Evolutionary conservation across 1,140 invertebrate genomes (phyloP), one percentile per base, ranked within the genome.

Genomic region (Cotesia glomerata): DNA sequence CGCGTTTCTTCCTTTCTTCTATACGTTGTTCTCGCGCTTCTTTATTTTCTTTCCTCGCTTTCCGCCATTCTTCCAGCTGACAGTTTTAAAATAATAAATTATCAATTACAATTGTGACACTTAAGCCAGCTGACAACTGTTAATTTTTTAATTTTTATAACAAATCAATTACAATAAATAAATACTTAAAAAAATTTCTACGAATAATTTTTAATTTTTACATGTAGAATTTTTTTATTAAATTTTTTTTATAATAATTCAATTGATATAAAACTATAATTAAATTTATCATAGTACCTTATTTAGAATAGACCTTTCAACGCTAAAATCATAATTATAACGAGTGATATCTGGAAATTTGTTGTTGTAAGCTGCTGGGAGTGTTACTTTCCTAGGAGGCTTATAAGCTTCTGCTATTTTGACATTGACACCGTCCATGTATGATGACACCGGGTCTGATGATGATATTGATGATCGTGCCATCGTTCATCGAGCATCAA

Each of bases 341-440:
- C 84, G 91, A 80, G 78, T 89, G 73, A 75, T 74, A 74, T 84
- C 79, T 0, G 83, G 83, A 52, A 91, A 79, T 80, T 89, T 89
- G 79, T 92, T 91, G 36, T 88, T 87, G 75, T 92, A 90, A 74
- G 89, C 90, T 72, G 91, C 90, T 56, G 93, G 91, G 75, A 95
- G 82, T 74, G 91, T 89, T 62, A 94, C 91, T 84, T 90, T 89
- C 69, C 90, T 90, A 14, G 94, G 94, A 70, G 93, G 91, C 85
- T 94, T 93, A 78, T 94, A 95, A 74, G 91, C 92, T 86, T 95
- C 93, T 59, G 93, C 92, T 82, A 96, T 95, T 89, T 95, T 95
- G 56, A 96, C 94, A 71, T 93, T 91, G 74, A 95, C 91, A 75
- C 91, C 93, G 85, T 95, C 94, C 91, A 95, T 92, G 76, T 91